phyloP scores from a whole-genome alignment of 2,797 vertebrate species.

The Astyanax mexicanus region DNA sequence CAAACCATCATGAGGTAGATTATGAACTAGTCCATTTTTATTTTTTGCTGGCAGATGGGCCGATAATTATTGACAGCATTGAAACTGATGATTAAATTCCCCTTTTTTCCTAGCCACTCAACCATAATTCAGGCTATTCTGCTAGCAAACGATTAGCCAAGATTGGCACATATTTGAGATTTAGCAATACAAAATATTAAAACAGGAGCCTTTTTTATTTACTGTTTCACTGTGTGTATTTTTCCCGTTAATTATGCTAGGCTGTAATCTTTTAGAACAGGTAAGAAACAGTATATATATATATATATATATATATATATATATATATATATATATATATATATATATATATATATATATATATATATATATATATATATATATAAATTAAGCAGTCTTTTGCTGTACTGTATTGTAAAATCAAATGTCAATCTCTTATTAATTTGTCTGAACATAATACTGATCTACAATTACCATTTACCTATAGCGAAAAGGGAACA shows the following conservation, averaged over 20 bases:
- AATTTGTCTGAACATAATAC: neutral
- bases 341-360: too few relatives aligned
- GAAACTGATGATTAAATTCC: constrained; percentile 85
- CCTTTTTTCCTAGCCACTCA: constrained; percentile 73
- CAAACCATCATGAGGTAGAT: constrained; percentile 82
- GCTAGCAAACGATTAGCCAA: neutral
- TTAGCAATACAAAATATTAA: neutral
- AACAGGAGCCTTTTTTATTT: neutral
- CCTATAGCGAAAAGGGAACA: neutral
- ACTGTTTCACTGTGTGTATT: constrained; percentile 10
- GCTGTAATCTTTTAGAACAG: too few relatives aligned
- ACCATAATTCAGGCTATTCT: constrained; percentile 31
- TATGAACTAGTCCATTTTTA: constrained; percentile 72
- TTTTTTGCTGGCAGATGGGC: constrained; percentile 82
- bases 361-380: too few relatives aligned
- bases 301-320: too few relatives aligned
- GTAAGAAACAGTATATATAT: too few relatives aligned
- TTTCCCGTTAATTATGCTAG: too few relatives aligned
- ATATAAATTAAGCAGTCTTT: too few relatives aligned
- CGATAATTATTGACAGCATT: constrained; percentile 86
- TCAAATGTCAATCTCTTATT: neutral
- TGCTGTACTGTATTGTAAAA: too few relatives aligned
- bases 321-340: too few relatives aligned
- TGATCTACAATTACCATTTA: neutral
- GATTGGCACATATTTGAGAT: neutral